Conservation (phyloP, 2,113 vertebrate species). For the Nothoprocta pentlandii region DNA sequence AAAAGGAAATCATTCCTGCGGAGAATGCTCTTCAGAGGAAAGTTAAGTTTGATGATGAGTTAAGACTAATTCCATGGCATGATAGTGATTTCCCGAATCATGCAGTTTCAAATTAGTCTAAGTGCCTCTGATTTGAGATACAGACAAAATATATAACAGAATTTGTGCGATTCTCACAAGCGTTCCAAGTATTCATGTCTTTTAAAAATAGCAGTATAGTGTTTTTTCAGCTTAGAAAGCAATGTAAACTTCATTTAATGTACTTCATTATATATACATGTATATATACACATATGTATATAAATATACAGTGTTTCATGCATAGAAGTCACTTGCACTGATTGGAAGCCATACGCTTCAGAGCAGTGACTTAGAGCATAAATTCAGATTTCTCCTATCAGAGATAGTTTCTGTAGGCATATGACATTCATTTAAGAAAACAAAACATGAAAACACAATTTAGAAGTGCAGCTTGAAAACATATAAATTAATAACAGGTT, state of each 20-base stretch:
- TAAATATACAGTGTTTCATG: background rate
- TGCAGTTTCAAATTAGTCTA: background rate
- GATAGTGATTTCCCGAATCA: background rate
- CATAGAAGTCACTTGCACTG: background rate
- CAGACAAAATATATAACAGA: background rate
- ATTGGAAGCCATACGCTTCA: background rate
- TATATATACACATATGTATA: fast-evolving
- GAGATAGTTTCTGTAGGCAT: background rate
- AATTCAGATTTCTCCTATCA: background rate
- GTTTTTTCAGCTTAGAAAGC: background rate
- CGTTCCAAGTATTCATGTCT: fast-evolving
- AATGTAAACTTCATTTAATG: background rate
- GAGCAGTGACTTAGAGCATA: background rate
- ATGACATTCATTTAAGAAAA: background rate
- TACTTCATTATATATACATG: background rate
- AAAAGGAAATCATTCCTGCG: background rate
- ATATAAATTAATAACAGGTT: background rate
- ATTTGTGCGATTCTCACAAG: background rate
- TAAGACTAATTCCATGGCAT: background rate
- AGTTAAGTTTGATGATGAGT: background rate
- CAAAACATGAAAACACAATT: fast-evolving
- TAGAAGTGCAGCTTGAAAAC: background rate
- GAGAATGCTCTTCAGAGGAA: background rate
- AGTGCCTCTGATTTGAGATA: background rate
- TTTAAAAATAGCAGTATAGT: background rate